A percentile compares a stretch with the other conserved stretches of the same genome.
Conservation (phyloP, 2,113 vertebrate genomes). For the Dipodomys stephensi region DNA sequence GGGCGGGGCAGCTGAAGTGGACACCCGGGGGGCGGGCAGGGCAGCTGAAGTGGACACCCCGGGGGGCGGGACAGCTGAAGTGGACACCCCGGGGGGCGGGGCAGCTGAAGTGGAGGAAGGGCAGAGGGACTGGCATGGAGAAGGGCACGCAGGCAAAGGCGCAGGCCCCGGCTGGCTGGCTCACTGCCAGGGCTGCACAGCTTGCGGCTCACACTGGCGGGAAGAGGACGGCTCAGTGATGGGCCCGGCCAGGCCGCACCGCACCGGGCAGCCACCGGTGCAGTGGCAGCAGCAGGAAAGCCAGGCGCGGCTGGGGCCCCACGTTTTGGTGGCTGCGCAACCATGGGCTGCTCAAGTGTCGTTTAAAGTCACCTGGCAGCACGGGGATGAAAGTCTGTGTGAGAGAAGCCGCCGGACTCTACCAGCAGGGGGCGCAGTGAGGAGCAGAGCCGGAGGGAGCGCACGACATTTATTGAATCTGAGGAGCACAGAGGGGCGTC, state of each 20-base stretch:
- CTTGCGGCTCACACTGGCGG: neutral
- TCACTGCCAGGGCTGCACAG: neutral
- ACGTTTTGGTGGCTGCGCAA: neutral
- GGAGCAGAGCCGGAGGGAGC: constrained; percentile 79
- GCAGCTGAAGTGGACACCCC: too few relatives aligned
- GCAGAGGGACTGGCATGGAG: neutral
- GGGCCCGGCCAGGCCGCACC: accelerated
- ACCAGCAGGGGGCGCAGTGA: constrained; percentile 19
- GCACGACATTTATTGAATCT: constrained; percentile 87
- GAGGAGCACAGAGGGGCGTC: constrained; percentile 5
- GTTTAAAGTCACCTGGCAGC: neutral
- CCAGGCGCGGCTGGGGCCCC: neutral
- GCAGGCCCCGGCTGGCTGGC: neutral
- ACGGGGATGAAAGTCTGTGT: neutral
- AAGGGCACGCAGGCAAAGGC: neutral
- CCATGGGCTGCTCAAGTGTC: too few relatives aligned
- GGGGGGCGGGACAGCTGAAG: too few relatives aligned
- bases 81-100: too few relatives aligned
- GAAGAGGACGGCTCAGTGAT: neutral
- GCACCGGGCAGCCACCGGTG: too few relatives aligned
- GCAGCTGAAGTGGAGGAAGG: neutral
- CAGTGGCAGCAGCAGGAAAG: too few relatives aligned
- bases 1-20: too few relatives aligned
- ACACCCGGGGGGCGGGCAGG: too few relatives aligned
- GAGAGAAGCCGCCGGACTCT: neutral